Base-by-base conservation (phyloP, 2,113 vertebrate genomes). In the Pelusios castaneus region DNA sequence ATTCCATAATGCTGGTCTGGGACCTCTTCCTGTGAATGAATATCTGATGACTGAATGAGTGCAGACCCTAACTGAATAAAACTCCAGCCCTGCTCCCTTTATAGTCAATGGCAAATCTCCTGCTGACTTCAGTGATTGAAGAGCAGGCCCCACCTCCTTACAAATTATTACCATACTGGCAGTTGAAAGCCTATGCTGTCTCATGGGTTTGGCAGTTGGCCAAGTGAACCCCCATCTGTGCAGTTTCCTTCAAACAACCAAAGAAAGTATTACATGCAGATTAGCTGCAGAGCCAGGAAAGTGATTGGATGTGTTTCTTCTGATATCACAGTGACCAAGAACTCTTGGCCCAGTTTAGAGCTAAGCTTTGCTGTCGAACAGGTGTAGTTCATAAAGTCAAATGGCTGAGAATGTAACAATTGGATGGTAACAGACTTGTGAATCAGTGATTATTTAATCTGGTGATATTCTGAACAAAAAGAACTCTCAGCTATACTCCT, bases 11-110 rank as follows among this genome's bases (percentile, higher is more conserved):
- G 45, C 38, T 19, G 67, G 1, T 0, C 4, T 34, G 51, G 51
- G n/a, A 86, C 6, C 60, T 29, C 56, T n/a, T 73, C 56, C 19
- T 29, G 5, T 27, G 56, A 25, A 5, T 16, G 17, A 13, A 21
- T 11, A 41, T 4, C 3, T 60, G 29, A 1, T 41, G 92, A 58
- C 29, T 58, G 24, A 70, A 25, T 3, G 70, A 22, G 2, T 70
- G 3, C 0, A 0, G 2, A 49, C 38, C 38, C 76, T 6, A 63
- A 10, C 2, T 9, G 3, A 84, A 47, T 1, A 1, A 58, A 29
- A n/a, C 27, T 56, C 8, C 31, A 56, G 8, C 6, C n/a, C 13
- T 76, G 3, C 29, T 92, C 27, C 21, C 76, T 58, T 6, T 10
- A 3, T 83, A 8, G 10, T 34, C 47, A 83, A 4, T 8, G 3